Conservation (phyloP, 2,888 invertebrate genomes). For the Ctena decussata region DNA sequence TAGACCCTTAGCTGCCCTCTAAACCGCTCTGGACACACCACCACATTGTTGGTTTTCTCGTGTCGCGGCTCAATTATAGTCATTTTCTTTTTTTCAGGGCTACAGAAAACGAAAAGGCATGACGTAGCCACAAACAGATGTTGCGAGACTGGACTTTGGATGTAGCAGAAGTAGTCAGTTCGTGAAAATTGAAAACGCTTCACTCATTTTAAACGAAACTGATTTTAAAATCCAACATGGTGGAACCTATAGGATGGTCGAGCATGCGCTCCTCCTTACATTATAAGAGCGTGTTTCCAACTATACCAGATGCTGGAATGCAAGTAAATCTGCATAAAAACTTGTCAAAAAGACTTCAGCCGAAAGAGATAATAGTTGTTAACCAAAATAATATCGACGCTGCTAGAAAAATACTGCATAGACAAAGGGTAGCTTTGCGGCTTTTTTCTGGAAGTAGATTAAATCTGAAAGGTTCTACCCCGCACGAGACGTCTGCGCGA, state of each 20-base stretch:
- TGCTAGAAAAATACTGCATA: conserved; percentile 68
- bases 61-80: no score
- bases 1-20: no score
- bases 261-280: conserved; percentile 65
- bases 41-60: no score
- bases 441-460: conserved; percentile 62
- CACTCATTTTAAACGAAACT: no score
- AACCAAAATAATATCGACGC: conserved; percentile 62
- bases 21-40: no score
- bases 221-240: conserved; percentile 15
- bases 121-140: no score
- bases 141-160: no score
- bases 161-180: no score
- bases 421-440: conserved; percentile 59
- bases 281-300: conserved; percentile 68
- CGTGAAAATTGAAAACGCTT: no score
- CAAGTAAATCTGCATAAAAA: conserved; percentile 66
- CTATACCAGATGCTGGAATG: conserved; percentile 64
- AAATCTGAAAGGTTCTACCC: conserved; percentile 58
- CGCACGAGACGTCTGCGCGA: conserved; percentile 56
- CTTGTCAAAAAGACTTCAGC: conserved; percentile 63
- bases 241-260: conserved; percentile 72
- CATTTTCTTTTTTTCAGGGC: no score
- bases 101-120: no score
- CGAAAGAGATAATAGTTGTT: conserved; percentile 59